Evolutionary conservation across 2,797 vertebrate species (phyloP).

Genomic region (Acipenser oxyrinchus): DNA sequence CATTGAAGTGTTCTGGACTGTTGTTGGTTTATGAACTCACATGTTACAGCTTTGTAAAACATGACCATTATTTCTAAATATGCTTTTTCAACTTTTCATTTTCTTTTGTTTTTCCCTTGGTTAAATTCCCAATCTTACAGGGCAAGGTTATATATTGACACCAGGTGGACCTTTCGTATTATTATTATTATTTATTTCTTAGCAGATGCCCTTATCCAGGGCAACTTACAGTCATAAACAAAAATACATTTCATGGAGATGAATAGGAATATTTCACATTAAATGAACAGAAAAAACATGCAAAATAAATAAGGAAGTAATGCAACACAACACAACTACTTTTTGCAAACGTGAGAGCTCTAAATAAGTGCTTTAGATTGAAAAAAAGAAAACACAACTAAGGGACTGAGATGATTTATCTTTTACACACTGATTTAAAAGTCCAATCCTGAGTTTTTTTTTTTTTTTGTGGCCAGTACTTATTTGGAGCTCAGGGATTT

Average conservation of each 20-base stretch:
- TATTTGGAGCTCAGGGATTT: constrained; percentile 87
- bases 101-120: too few species aligned
- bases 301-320: constrained; percentile 69
- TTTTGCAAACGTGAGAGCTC: constrained; percentile 83
- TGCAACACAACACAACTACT: constrained; percentile 84
- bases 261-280: constrained; percentile 36
- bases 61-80: too few species aligned
- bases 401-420: constrained; percentile 12
- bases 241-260: constrained; percentile 39
- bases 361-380: constrained; percentile 77
- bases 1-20: too few species aligned
- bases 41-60: too few species aligned
- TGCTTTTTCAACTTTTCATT: too few species aligned
- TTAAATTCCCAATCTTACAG: neutral
- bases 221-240: too few species aligned
- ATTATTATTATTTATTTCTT: too few species aligned
- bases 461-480: constrained; percentile 71
- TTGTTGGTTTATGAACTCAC: too few species aligned
- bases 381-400: constrained; percentile 45
- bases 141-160: constrained; percentile 22
- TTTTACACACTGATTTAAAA: constrained; percentile 29
- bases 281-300: constrained; percentile 39
- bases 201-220: too few species aligned
- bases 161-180: constrained; percentile 37
- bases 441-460: constrained; percentile 35